Percentiles rank a stretch among this genome's conserved stretches.
Conservation (phyloP, 2,888 invertebrate genomes). For the Melolontha melolontha region DNA sequence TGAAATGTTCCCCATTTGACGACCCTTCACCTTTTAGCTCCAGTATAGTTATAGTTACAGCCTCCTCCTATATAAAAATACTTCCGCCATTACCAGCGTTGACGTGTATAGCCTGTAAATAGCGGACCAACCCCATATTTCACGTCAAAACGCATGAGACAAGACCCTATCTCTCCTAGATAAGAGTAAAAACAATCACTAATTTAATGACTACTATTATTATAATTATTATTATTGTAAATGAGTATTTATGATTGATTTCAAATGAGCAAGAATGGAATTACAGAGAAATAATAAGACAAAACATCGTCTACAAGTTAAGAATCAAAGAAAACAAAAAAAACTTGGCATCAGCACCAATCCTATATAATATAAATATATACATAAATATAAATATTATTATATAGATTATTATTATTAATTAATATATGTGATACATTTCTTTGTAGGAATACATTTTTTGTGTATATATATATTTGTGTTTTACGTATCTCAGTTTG, state of each 20-base stretch:
- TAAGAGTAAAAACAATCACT: constrained; percentile 69
- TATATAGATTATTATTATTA: constrained; percentile 55
- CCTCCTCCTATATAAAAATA: constrained; percentile 56
- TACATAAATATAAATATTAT: constrained; percentile 42
- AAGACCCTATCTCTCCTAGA: constrained; percentile 54
- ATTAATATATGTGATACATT: constrained; percentile 67
- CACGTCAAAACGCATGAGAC: constrained; percentile 46
- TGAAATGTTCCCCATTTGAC: constrained; percentile 49
- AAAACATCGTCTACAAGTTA: constrained; percentile 29
- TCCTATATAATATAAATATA: constrained; percentile 58
- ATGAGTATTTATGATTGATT: constrained; percentile 53
- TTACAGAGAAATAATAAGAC: constrained; percentile 15
- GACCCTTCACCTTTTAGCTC: constrained; percentile 50
- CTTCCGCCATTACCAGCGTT: constrained; percentile 63
- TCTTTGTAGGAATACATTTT: constrained; percentile 65
- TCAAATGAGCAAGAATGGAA: constrained; percentile 17
- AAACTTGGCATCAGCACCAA: constrained; percentile 64
- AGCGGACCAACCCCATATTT: constrained; percentile 62
- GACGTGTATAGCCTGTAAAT: constrained; percentile 60
- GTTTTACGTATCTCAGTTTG: constrained; percentile 66
- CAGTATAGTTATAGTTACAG: constrained; percentile 47
- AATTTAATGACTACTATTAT: constrained; percentile 64
- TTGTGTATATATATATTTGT: constrained; percentile 64
- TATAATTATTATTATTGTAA: constrained; percentile 54
- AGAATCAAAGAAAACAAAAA: constrained; percentile 44